Conservation (phyloP, 2,113 vertebrate genomes). For the Scomber scombrus region DNA sequence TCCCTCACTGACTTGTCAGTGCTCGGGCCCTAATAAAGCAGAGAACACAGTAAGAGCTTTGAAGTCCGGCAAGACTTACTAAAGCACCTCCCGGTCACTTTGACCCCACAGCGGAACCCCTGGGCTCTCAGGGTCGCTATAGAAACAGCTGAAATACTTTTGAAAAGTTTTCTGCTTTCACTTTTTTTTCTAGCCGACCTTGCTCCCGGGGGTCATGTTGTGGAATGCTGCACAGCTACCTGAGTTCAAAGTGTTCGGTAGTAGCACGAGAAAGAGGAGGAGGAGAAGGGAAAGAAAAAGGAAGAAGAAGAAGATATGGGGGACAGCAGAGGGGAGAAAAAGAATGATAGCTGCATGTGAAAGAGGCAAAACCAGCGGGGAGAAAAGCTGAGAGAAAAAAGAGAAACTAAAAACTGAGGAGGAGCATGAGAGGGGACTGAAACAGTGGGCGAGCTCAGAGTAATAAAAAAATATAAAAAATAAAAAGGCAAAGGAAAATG, state of each 20-base stretch:
- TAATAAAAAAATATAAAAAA: too few species aligned
- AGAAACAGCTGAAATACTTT: conserved; percentile 65
- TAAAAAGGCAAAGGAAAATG: not conserved
- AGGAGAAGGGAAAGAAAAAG: not conserved
- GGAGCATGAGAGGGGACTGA: conserved; percentile 13
- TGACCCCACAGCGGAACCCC: conserved; percentile 50
- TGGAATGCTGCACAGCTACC: conserved; percentile 75
- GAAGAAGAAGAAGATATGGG: not conserved
- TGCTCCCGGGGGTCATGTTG: conserved; percentile 52
- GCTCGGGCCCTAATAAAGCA: too few species aligned
- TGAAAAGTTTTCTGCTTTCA: not conserved
- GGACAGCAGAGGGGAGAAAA: not conserved
- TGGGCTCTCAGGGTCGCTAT: conserved; percentile 45
- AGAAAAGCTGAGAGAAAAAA: conserved; percentile 28
- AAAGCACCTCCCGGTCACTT: conserved; percentile 27
- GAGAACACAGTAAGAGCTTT: conserved; percentile 43
- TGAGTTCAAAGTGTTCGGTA: conserved; percentile 59
- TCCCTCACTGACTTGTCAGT: too few species aligned
- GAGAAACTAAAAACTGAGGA: conserved; percentile 25
- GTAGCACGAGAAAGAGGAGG: not conserved
- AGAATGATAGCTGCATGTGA: conserved; percentile 6
- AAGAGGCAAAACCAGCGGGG: conserved; percentile 29
- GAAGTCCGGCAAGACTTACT: conserved; percentile 41
- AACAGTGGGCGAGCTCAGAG: not conserved
- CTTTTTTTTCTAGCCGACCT: conserved; percentile 36